Conservation (phyloP, 1,140 invertebrate species). For the Papilio polyxenes region DNA sequence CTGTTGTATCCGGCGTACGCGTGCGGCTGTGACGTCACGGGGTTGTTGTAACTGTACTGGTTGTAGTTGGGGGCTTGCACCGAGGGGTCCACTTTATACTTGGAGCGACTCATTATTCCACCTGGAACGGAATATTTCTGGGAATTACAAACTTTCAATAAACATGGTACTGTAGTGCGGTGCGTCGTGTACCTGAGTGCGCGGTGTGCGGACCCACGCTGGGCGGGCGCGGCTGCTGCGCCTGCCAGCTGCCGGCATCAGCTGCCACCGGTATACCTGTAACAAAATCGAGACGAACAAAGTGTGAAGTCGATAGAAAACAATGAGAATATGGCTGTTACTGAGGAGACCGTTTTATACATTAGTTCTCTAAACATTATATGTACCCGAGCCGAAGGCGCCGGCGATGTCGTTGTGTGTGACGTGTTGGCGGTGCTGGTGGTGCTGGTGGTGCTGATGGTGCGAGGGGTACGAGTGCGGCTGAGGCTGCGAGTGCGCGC, state of each 20-base stretch:
- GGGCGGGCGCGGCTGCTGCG: constrained; percentile 80
- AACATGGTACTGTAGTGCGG: background rate
- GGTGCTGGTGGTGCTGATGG: too few relatives aligned
- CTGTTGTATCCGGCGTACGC: constrained; percentile 60
- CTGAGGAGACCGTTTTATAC: too few relatives aligned
- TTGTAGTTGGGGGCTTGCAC: constrained; percentile 83
- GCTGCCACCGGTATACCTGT: constrained; percentile 66
- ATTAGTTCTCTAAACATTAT: background rate
- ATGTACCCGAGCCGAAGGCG: constrained; percentile 47
- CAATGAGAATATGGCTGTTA: too few relatives aligned
- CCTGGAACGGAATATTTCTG: constrained; percentile 59
- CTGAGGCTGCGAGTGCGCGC: constrained; percentile 46
- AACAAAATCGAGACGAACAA: constrained; percentile 44
- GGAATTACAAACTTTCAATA: background rate
- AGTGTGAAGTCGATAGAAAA: background rate
- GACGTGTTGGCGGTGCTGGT: constrained; percentile 31
- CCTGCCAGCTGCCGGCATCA: constrained; percentile 33
- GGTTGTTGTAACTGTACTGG: constrained; percentile 66
- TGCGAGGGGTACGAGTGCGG: background rate
- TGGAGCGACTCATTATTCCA: constrained; percentile 80
- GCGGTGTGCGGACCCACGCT: constrained; percentile 71
- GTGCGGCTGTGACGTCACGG: constrained; percentile 56
- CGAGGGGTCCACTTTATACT: constrained; percentile 90
- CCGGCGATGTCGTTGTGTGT: constrained; percentile 46
- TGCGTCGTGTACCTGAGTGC: background rate